A percentile compares a stretch with the other conserved stretches of the same genome.
Evolutionary conservation across 1,140 invertebrate genomes (phyloP).

Genomic region (Cheumatopsyche charites): DNA sequence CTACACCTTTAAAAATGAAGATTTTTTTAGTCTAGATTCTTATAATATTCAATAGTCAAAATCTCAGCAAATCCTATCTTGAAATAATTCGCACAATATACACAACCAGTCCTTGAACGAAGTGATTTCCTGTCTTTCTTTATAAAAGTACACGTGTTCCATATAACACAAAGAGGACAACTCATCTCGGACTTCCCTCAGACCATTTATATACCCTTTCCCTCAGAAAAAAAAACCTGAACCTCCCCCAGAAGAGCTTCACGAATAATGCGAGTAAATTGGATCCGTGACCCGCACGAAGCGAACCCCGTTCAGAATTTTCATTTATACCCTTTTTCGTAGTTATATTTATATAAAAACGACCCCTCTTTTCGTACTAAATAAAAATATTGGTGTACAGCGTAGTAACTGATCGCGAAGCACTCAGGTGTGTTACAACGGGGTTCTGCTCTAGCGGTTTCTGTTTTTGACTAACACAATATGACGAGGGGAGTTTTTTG

Average conservation of each 20-base stretch:
- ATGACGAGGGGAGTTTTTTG: not conserved
- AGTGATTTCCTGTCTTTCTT: not conserved
- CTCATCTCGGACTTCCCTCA: not conserved
- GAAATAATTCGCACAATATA: too few species aligned
- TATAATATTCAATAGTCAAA: too few species aligned
- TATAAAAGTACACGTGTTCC: not conserved
- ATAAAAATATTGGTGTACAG: too few species aligned
- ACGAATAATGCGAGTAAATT: slow-evolving; percentile 11
- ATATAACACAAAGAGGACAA: not conserved
- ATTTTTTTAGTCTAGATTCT: too few species aligned
- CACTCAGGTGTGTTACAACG: slow-evolving; percentile 6
- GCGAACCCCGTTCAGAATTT: not conserved
- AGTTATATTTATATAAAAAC: not conserved
- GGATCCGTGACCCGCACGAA: slow-evolving; percentile 2
- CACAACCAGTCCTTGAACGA: too few species aligned
- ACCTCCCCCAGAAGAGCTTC: not conserved
- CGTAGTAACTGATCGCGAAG: not conserved
- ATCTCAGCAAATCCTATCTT: too few species aligned
- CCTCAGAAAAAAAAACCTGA: not conserved
- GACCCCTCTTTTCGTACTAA: too few species aligned
- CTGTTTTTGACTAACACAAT: not conserved
- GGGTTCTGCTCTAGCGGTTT: slow-evolving; percentile 2
- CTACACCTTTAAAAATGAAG: too few species aligned
- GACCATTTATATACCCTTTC: not conserved
- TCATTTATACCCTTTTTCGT: not conserved